Evolutionary conservation across 2,888 invertebrate genomes (phyloP).

Genomic region (Dryobota labecula): DNA sequence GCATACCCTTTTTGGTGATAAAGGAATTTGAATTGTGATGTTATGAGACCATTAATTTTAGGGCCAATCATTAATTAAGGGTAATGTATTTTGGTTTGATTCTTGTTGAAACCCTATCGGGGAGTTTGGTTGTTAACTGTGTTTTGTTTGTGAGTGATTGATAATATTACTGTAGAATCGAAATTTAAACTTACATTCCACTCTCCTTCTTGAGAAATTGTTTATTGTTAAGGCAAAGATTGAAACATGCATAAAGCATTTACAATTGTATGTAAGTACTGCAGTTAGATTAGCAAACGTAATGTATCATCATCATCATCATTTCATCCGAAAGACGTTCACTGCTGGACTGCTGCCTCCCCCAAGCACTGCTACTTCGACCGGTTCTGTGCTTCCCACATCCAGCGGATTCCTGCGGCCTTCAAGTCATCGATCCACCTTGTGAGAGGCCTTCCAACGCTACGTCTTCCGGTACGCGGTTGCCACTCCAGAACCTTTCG

Average conservation of each 20-base stretch:
- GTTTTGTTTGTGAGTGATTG: conserved; percentile 36
- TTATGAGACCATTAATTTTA: conserved; percentile 42
- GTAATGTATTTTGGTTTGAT: conserved; percentile 23
- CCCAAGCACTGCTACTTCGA: too few relatives aligned
- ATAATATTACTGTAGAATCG: conserved; percentile 10
- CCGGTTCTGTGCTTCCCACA: too few relatives aligned
- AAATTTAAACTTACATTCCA: conserved; percentile 9
- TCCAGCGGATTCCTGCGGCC: too few relatives aligned
- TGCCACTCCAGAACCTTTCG: too few relatives aligned
- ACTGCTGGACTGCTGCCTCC: too few relatives aligned
- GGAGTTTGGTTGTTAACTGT: conserved; percentile 21
- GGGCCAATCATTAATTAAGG: conserved; percentile 41
- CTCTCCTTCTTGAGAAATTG: neutral
- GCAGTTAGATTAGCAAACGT: neutral
- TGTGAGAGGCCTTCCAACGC: too few relatives aligned
- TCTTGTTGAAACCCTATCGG: conserved; percentile 43
- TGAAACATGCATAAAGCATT: neutral
- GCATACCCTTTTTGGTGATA: conserved; percentile 50
- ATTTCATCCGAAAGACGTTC: too few relatives aligned
- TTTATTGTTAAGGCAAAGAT: neutral
- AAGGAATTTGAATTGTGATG: conserved; percentile 58
- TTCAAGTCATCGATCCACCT: too few relatives aligned
- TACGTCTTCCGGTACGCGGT: too few relatives aligned
- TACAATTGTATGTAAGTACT: too few relatives aligned
- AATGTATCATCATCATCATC: too few relatives aligned